phyloP scores from a whole-genome alignment of 23 tunicate genomes.

The Halocynthia roretzi region DNA sequence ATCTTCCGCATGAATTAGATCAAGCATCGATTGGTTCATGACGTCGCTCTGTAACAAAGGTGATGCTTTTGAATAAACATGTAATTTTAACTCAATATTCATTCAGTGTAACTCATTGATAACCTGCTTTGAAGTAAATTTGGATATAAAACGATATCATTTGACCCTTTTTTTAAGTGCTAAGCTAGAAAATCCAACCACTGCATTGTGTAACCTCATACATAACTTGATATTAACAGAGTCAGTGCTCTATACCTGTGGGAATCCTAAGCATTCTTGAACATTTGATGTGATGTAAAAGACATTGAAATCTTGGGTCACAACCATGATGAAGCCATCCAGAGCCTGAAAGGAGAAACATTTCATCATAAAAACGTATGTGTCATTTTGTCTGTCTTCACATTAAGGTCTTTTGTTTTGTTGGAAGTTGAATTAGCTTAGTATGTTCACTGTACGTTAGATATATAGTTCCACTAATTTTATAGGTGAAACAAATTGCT shows the following conservation, averaged over 20 bases:
- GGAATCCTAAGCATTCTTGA: conserved; percentile 90
- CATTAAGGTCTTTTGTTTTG: not conserved
- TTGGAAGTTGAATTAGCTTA: not conserved
- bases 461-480: too few species aligned
- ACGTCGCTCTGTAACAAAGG: conserved; percentile 58
- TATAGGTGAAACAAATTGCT: too few species aligned
- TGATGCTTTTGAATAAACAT: too few species aligned
- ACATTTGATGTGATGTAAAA: conserved; percentile 82
- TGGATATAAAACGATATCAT: too few species aligned
- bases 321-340: conserved; percentile 92
- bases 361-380: not conserved
- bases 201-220: too few species aligned
- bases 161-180: not conserved
- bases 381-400: not conserved
- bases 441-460: too few species aligned
- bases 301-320: conserved; percentile 80
- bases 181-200: too few species aligned
- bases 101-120: too few species aligned
- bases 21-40: conserved; percentile 88
- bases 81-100: too few species aligned
- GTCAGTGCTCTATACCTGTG: conserved; percentile 52
- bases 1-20: conserved; percentile 88
- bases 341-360: conserved; percentile 52
- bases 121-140: too few species aligned
- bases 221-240: not conserved